Conservation (phyloP, 2,113 vertebrate species). For the Rafetus swinhoei region DNA sequence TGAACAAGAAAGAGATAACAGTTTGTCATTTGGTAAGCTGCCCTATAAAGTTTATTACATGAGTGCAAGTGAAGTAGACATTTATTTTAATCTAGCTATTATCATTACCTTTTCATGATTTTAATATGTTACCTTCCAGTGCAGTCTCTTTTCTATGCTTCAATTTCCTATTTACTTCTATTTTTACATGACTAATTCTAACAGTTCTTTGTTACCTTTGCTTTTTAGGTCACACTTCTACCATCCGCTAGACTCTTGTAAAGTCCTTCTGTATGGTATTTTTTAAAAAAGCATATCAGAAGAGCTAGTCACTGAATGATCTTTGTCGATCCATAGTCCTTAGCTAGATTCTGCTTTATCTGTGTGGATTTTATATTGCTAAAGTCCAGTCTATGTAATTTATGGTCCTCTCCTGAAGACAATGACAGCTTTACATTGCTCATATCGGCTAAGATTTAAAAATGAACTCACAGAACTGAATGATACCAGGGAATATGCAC, state of each 20-base stretch:
- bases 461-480: not conserved
- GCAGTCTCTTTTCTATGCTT: not conserved
- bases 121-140: not conserved
- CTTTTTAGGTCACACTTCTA: not conserved
- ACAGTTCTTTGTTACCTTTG: not conserved
- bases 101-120: not conserved
- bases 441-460: not conserved
- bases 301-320: not conserved
- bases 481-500: not conserved
- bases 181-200: not conserved
- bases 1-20: not conserved
- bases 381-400: not conserved
- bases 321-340: not conserved
- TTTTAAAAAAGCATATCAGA: not conserved
- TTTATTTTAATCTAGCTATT: not conserved
- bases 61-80: not conserved
- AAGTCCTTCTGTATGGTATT: not conserved
- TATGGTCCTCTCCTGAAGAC: not conserved
- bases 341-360: not conserved
- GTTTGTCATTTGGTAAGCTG: not conserved
- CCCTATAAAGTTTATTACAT: not conserved
- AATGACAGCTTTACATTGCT: no score
- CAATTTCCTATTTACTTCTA: not conserved
- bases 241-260: fast-evolving
- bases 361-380: not conserved